Conservation (phyloP, 1,140 invertebrate genomes). For the Euborellia annulipes region DNA sequence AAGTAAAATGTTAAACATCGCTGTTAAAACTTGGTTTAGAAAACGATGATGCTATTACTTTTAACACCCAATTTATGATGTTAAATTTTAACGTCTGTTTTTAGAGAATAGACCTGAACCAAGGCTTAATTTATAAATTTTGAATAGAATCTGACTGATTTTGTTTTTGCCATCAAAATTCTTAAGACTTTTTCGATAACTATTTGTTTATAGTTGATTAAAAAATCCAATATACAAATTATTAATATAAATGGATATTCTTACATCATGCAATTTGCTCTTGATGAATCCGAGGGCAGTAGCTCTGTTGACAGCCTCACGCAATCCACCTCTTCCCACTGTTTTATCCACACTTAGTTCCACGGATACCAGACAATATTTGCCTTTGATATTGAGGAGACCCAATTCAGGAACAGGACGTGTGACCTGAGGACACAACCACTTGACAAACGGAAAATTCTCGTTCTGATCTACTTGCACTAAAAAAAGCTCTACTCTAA, state of each 20-base stretch:
- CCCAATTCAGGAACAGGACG: too few species aligned
- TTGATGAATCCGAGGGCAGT: conserved; percentile 41
- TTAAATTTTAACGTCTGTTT: neutral
- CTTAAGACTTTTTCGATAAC: neutral
- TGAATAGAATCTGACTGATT: neutral
- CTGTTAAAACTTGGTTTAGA: too few species aligned
- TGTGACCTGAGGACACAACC: too few species aligned
- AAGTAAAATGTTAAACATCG: too few species aligned
- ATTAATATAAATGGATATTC: conserved; percentile 20
- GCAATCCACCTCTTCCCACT: too few species aligned
- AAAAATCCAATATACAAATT: too few species aligned
- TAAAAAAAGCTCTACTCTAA: too few species aligned
- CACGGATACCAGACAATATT: conserved; percentile 40
- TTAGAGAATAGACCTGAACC: neutral
- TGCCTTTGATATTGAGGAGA: conserved; percentile 44
- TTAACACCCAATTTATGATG: neutral
- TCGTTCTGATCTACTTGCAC: too few species aligned
- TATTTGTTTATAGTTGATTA: too few species aligned
- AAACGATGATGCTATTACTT: too few species aligned
- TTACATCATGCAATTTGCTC: conserved; percentile 44
- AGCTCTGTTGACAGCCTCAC: conserved; percentile 32
- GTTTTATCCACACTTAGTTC: too few species aligned
- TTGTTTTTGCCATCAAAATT: neutral
- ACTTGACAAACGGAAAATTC: too few species aligned
- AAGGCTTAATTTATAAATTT: neutral